These are phyloP conservation scores for Steromphala cineraria DNA, from an alignment of 2,888 invertebrate genomes.

Conservation along the genomic window DNA sequence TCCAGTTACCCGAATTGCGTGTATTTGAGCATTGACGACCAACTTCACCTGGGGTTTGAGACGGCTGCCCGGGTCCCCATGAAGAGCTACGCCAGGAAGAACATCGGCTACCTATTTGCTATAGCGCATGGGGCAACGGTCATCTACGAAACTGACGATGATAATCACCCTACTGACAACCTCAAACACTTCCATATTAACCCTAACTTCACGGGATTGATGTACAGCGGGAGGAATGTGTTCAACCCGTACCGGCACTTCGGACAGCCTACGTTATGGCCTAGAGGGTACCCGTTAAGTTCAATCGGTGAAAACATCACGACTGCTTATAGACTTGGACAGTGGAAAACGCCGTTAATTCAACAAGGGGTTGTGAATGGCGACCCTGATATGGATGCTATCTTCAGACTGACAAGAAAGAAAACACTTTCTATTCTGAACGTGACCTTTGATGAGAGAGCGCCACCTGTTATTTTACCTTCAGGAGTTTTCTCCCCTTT, in stretches of 20 bases:
- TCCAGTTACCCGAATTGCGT: conserved; percentile 27
- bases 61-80: neutral
- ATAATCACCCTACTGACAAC: conserved; percentile 12
- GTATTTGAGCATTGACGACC: conserved; percentile 11
- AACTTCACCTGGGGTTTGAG: neutral
- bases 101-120: conserved; percentile 28
- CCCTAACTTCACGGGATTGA: neutral
- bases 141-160: conserved; percentile 34
- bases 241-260: conserved; percentile 44
- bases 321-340: conserved; percentile 31
- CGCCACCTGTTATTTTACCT: conserved; percentile 56
- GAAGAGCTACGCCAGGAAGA: conserved; percentile 22
- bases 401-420: conserved; percentile 56
- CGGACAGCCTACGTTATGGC: conserved; percentile 65
- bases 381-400: conserved; percentile 67
- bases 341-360: conserved; percentile 42
- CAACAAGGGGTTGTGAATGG: conserved; percentile 64
- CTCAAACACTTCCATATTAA: neutral
- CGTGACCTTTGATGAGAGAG: conserved; percentile 49
- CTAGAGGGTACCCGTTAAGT: conserved; percentile 60
- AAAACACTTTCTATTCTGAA: conserved; percentile 32
- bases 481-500: conserved; percentile 51
- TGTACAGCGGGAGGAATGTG: neutral
- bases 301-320: conserved; percentile 20
- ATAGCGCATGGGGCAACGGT: conserved; percentile 28